A percentile compares a stretch with the other conserved stretches of the same genome.
These are phyloP conservation scores for Mormyrus iriodes DNA, from an alignment of 2,113 vertebrate species.

Conservation along the genomic window DNA sequence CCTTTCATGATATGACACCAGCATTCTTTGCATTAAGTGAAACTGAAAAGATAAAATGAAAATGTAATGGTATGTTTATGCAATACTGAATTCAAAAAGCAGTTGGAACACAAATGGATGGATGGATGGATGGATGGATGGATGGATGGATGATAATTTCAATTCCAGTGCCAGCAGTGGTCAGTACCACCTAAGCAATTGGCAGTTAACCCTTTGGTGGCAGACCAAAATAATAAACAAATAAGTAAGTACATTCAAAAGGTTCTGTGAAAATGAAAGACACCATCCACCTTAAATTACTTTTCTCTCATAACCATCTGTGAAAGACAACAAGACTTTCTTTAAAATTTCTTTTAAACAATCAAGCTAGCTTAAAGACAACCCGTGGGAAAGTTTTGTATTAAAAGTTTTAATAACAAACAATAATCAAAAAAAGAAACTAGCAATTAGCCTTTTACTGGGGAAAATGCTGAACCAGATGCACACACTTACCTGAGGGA, in stretches of 20 bases:
- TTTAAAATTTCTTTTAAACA: not conserved
- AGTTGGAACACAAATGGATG: not conserved
- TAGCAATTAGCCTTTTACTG: not conserved
- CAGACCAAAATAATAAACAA: not conserved
- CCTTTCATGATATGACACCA: not conserved
- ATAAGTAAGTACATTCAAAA: not conserved
- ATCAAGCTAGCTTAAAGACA: not conserved
- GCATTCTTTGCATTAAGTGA: not conserved
- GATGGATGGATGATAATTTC: not conserved
- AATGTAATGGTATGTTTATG: not conserved
- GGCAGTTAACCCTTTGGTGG: not conserved
- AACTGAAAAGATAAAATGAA: not conserved
- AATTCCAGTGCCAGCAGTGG: not conserved
- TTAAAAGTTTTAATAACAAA: not conserved
- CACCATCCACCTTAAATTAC: not conserved
- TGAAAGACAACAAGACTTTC: not conserved
- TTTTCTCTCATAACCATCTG: not conserved
- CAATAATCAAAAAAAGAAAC: too few species aligned
- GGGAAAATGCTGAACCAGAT: not conserved
- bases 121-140: too few species aligned
- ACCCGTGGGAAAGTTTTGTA: not conserved
- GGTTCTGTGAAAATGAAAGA: not conserved
- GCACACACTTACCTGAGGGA: slow-evolving; percentile 70
- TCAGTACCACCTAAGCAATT: not conserved
- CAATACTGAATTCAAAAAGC: not conserved